phyloP scores from a whole-genome alignment of 2,888 invertebrate species.

The Plemyria rubiginata region DNA sequence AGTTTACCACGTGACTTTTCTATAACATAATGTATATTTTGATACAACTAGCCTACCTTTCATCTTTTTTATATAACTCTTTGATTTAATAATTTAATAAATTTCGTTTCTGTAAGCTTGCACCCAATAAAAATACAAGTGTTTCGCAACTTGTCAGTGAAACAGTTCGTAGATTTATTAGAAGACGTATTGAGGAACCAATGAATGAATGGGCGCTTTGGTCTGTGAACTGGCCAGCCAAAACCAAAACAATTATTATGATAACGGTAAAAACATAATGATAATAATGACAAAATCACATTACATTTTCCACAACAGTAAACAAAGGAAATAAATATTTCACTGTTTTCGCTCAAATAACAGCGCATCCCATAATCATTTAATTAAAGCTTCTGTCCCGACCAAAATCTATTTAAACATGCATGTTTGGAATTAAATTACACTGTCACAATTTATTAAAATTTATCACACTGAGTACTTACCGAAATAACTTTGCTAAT shows the following conservation, averaged over 20 bases:
- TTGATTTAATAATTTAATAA: too few relatives aligned
- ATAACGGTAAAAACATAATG: neutral
- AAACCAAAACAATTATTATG: neutral
- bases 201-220: too few relatives aligned
- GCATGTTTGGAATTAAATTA: slow-evolving; percentile 36
- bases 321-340: slow-evolving; percentile 8
- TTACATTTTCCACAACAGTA: slow-evolving; percentile 5
- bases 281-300: neutral
- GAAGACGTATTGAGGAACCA: neutral
- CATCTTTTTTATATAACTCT: too few relatives aligned
- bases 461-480: slow-evolving; percentile 35
- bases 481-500: slow-evolving; percentile 17
- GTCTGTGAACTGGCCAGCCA: too few relatives aligned
- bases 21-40: too few relatives aligned
- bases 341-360: slow-evolving; percentile 9
- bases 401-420: slow-evolving; percentile 30
- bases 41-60: too few relatives aligned
- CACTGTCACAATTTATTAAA: slow-evolving; percentile 33
- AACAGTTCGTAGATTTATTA: too few relatives aligned
- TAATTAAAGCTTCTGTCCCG: slow-evolving; percentile 24
- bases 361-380: slow-evolving; percentile 20
- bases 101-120: too few relatives aligned
- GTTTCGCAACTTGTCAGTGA: too few relatives aligned
- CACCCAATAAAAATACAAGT: too few relatives aligned
- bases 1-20: too few relatives aligned